phyloP scores from a whole-genome alignment of 2,797 vertebrate species.

The Catostomus latipinnis region DNA sequence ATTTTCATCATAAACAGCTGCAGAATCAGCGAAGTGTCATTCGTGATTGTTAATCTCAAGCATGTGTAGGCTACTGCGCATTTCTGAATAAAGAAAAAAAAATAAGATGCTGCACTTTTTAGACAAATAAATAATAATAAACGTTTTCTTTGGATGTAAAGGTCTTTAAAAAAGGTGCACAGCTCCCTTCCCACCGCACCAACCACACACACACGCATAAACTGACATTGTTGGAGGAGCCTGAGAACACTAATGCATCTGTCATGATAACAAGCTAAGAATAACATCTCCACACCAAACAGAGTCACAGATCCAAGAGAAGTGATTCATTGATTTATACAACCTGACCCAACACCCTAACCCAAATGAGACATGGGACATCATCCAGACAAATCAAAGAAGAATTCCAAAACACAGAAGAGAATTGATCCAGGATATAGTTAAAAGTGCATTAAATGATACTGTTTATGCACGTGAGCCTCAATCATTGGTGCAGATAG shows the following conservation, averaged over 20 bases:
- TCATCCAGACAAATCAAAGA: conserved; percentile 29
- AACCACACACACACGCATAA: conserved; percentile 37
- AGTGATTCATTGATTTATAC: conserved; percentile 93
- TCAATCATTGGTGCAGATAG: conserved; percentile 10
- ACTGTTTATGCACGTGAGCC: neutral
- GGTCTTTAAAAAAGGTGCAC: conserved; percentile 22
- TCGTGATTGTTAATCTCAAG: neutral
- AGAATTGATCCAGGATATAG: neutral
- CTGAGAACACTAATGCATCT: conserved; percentile 90
- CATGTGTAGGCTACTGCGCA: too few species aligned
- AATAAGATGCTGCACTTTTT: neutral
- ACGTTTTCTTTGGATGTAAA: conserved; percentile 7
- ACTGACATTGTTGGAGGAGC: conserved; percentile 83
- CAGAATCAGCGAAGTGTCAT: neutral
- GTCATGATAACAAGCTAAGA: conserved; percentile 93
- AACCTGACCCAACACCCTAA: conserved; percentile 78
- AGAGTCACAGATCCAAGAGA: conserved; percentile 85
- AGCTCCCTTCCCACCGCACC: conserved; percentile 32
- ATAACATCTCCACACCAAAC: conserved; percentile 91
- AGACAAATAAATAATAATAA: conserved; percentile 6
- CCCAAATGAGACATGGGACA: conserved; percentile 35
- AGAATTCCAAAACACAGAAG: conserved; percentile 17
- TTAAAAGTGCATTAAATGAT: conserved; percentile 20
- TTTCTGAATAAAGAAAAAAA: neutral
- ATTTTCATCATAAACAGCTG: conserved; percentile 15